Evolutionary conservation across 2,113 vertebrate genomes (phyloP), one percentile per base, ranked within the genome.

Genomic region (Labeo catla): DNA sequence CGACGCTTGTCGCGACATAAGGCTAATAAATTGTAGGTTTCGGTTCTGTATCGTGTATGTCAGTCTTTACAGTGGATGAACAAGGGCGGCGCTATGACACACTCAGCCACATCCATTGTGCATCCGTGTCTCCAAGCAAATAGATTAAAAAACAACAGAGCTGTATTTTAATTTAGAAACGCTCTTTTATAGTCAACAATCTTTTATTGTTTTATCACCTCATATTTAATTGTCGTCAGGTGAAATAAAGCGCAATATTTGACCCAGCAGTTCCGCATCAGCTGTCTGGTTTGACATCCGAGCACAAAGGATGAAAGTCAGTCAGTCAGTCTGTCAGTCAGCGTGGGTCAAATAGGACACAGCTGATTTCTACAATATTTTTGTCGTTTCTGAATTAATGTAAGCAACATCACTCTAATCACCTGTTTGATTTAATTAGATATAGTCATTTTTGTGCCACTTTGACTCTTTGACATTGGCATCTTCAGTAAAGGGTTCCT

Each of bases 231-330:
- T 83, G 4, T 68, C 8, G 28, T 21, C 9, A 6, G 4, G 9
- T 57, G 39, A 39, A 68, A 52, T 70, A 12, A 39, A 82, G 8
- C 23, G 5, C 16, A 83, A 45, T n/a, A 52, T 57, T 63, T 66
- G 34, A 23, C 12, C 8, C 45, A 50, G 47, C 11, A 28, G 15
- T 8, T 45, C 4, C 15, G 54, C n/a, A 85, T 72, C 82, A 50
- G 72, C 85, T 45, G 83, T 74, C 54, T 73, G 23, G 36, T 76
- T 86, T 76, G 81, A 65, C 59, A 21, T 52, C 50, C 5, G 39
- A 66, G 72, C 78, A 88, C 72, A 88, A 88, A 88, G 84, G 76
- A 74, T 82, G 72, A 80, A 43, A 70, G 61, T 54, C 19, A 34
- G 73, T 36, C 43, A 47, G 39, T 70, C 47, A 61, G 36, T 36